phyloP scores from a whole-genome alignment of 2,888 invertebrate genomes.

The Trichogramma evanescens region DNA sequence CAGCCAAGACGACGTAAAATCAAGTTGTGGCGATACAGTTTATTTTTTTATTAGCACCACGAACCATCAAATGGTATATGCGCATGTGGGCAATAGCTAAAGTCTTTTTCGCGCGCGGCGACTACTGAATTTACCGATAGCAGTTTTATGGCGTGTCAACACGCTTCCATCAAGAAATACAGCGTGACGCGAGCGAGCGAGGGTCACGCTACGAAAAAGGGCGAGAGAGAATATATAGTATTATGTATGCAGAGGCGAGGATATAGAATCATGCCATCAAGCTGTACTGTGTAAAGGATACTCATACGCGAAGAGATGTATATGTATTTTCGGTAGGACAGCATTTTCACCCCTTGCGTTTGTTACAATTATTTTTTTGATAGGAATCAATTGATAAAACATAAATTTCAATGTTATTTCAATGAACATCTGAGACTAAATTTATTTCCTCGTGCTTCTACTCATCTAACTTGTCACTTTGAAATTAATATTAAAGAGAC shows the following conservation, averaged over 20 bases:
- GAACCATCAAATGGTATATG: conserved; percentile 29
- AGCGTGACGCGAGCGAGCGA: conserved; percentile 15
- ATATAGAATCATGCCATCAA: too few species aligned
- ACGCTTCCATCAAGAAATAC: conserved; percentile 35
- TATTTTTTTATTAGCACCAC: conserved; percentile 39
- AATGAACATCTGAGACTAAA: too few species aligned
- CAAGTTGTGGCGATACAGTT: conserved; percentile 40
- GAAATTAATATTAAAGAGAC: too few species aligned
- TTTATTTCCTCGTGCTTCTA: too few species aligned
- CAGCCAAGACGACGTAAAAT: conserved; percentile 33
- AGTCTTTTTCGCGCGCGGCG: conserved; percentile 39
- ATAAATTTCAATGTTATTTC: too few species aligned
- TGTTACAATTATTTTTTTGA: too few species aligned
- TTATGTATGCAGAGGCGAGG: too few species aligned
- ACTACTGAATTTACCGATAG: conserved; percentile 42
- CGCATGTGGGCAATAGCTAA: conserved; percentile 23
- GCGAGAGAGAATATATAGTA: background rate
- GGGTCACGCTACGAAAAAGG: background rate
- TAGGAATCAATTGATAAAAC: too few species aligned
- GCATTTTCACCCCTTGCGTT: too few species aligned
- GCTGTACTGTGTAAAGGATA: background rate
- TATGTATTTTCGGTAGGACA: too few species aligned
- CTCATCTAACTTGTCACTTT: too few species aligned
- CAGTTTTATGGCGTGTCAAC: conserved; percentile 47
- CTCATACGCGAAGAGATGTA: background rate